These are phyloP conservation scores for Plusia festucae DNA, from an alignment of 2,888 invertebrate species.

Conservation along the genomic window DNA sequence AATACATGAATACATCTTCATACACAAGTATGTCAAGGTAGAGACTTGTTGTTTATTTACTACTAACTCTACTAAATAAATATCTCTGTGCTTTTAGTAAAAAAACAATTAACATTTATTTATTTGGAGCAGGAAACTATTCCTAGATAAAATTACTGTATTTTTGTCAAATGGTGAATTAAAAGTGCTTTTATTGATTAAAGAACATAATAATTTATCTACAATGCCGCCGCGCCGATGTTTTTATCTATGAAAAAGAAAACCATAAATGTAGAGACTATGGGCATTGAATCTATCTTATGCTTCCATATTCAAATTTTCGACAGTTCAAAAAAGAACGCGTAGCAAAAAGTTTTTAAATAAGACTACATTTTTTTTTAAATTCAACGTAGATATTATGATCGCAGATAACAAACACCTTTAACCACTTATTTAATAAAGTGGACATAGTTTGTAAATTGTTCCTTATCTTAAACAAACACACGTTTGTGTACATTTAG, in stretches of 20 bases:
- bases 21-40: constrained; percentile 4
- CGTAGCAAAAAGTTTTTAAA: neutral
- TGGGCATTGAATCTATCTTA: too few relatives aligned
- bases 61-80: neutral
- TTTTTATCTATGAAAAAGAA: too few relatives aligned
- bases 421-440: constrained; percentile 5
- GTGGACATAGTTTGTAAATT: constrained; percentile 18
- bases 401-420: constrained; percentile 11
- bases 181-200: too few relatives aligned
- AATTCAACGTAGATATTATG: neutral
- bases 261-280: too few relatives aligned
- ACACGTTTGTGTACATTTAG: constrained; percentile 22
- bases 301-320: neutral
- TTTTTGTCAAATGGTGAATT: too few relatives aligned
- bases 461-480: constrained; percentile 44
- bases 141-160: too few relatives aligned
- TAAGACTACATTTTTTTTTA: neutral
- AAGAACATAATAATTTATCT: too few relatives aligned
- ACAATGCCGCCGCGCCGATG: too few relatives aligned
- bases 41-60: neutral
- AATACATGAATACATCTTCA: neutral
- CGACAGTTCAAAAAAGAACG: neutral
- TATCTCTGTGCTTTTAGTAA: too few relatives aligned
- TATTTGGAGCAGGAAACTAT: too few relatives aligned
- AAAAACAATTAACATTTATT: too few relatives aligned